Percentiles rank a stretch among this genome's conserved stretches.
Conservation (phyloP, 2,113 vertebrate species). For the Indri indri region DNA sequence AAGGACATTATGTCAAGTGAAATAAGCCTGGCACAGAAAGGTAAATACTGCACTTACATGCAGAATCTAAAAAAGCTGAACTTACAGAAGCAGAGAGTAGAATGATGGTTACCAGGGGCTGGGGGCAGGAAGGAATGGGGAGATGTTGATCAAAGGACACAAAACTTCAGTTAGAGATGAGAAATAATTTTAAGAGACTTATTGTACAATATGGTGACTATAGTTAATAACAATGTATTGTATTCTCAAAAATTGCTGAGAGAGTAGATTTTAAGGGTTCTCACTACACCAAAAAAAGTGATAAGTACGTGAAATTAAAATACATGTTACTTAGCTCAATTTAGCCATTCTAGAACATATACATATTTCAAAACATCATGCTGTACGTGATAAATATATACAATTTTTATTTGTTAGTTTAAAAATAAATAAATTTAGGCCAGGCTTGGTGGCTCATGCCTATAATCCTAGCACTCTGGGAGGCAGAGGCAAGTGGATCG, state of each 20-base stretch:
- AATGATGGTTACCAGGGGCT: not conserved
- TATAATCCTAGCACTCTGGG: no score
- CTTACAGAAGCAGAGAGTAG: not conserved
- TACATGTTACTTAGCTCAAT: not conserved
- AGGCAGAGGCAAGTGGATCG: no score
- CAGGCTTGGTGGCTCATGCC: no score
- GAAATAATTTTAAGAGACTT: not conserved
- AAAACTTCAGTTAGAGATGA: not conserved
- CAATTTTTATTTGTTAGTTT: not conserved
- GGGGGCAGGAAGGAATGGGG: not conserved
- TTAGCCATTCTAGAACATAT: not conserved
- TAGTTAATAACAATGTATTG: not conserved
- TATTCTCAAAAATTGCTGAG: not conserved
- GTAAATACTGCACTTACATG: not conserved
- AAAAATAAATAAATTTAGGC: not conserved
- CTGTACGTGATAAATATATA: not conserved
- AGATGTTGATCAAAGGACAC: not conserved
- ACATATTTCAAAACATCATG: not conserved
- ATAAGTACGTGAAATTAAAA: not conserved
- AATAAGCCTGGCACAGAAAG: not conserved
- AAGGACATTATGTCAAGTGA: not conserved
- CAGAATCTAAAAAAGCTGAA: not conserved
- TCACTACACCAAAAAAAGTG: not conserved
- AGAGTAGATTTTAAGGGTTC: not conserved
- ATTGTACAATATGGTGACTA: not conserved